These are phyloP conservation scores for Oreocharis arfaki DNA, from an alignment of 2,113 vertebrate species.

Conservation along the genomic window DNA sequence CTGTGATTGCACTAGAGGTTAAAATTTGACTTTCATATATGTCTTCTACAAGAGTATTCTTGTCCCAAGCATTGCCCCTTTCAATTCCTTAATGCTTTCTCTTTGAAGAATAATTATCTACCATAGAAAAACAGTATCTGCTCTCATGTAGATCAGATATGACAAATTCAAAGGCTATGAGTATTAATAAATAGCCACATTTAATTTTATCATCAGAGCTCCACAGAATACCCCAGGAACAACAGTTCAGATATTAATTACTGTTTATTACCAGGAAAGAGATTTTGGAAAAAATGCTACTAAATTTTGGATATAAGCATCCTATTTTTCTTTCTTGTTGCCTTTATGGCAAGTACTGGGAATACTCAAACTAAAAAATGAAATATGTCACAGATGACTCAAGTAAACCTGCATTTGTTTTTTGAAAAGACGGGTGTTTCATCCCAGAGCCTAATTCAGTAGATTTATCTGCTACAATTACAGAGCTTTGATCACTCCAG, in stretches of 20 bases:
- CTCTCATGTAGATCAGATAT: background rate
- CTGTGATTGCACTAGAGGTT: background rate
- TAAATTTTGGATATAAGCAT: background rate
- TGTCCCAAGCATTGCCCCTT: background rate
- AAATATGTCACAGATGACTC: background rate
- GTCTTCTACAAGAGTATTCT: background rate
- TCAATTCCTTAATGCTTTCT: background rate
- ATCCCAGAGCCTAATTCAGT: constrained; percentile 59
- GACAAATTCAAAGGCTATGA: background rate
- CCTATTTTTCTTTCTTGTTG: background rate
- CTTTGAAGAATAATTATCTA: constrained; percentile 15
- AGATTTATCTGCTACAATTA: constrained; percentile 79
- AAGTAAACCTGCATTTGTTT: constrained; percentile 49
- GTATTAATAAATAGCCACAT: background rate
- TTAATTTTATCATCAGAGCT: background rate
- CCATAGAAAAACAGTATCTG: background rate
- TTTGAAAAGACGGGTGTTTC: constrained; percentile 56
- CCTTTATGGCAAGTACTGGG: background rate
- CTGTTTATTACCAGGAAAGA: background rate
- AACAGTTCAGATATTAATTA: background rate
- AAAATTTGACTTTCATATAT: background rate
- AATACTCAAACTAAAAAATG: constrained; percentile 6
- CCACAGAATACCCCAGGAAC: background rate
- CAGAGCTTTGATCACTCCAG: constrained; percentile 75
- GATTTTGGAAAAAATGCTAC: background rate